These are phyloP conservation scores for Tribolium madens DNA, from an alignment of 1,140 invertebrate genomes.

Conservation along the genomic window DNA sequence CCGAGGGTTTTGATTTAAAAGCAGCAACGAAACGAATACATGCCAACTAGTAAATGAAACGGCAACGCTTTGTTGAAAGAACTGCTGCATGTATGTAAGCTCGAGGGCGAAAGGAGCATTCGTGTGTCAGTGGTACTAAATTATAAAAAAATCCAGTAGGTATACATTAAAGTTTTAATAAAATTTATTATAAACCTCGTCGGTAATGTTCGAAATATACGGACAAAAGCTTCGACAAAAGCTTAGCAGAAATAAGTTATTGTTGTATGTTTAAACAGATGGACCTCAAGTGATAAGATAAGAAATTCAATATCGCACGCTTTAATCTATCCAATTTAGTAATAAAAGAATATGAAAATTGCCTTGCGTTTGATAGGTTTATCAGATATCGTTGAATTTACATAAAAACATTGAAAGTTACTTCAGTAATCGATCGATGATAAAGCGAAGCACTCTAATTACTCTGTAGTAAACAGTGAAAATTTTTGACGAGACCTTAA, in stretches of 20 bases:
- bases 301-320: conserved; percentile 47
- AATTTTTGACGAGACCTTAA: conserved; percentile 42
- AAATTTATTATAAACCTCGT: conserved; percentile 11
- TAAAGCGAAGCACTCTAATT: conserved; percentile 26
- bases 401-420: conserved; percentile 38
- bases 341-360: conserved; percentile 49
- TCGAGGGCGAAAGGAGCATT: conserved; percentile 46
- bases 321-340: conserved; percentile 49
- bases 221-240: conserved; percentile 40
- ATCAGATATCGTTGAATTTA: conserved; percentile 33
- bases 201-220: conserved; percentile 4
- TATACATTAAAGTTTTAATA: neutral
- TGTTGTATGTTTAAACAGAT: conserved; percentile 49
- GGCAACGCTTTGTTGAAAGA: conserved; percentile 49
- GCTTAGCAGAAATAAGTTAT: conserved; percentile 42
- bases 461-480: conserved; percentile 21
- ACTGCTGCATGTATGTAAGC: conserved; percentile 49
- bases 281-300: conserved; percentile 47
- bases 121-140: conserved; percentile 20
- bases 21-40: conserved; percentile 45
- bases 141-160: conserved; percentile 7
- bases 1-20: conserved; percentile 54
- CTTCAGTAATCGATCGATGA: conserved; percentile 29
- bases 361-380: conserved; percentile 40
- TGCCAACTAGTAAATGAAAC: conserved; percentile 53